Base-by-base conservation (phyloP, 2,797 vertebrate genomes). In the Microctenopoma lineatum region DNA sequence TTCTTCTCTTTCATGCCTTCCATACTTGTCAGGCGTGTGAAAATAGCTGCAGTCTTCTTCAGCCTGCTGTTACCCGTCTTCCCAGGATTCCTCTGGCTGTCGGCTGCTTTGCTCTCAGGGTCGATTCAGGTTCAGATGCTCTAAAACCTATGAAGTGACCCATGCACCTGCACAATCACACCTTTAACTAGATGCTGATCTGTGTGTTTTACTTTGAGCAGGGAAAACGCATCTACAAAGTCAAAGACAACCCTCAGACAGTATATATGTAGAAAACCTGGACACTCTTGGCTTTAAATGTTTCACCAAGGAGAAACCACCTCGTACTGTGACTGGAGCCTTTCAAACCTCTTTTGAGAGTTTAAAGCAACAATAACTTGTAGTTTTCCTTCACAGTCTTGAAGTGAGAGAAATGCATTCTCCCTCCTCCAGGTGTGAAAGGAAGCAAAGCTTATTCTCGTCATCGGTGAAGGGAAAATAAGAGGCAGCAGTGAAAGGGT, bases 401-500 rank as follows among this genome's bases (percentile, higher is more conserved):
- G 27, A 21, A 42, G 14, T 25, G n/a, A 41, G 0, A 36, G 7
- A 44, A 44, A n/a, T 11, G 26, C 44, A 18, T 2, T 18, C 11
- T 5, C 15, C 4, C 8, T 27, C 26, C 7, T 32, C 48, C 57
- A 60, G 59, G 68, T 75, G 55, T 63, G 53, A 70, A 13, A 34
- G 36, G 29, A 70, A 58, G 56, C 18, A 45, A 42, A 64, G 14
- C 11, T 56, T 44, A 13, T 14, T 36, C 29, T 46, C 15, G 3
- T 57, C 65, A 21, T 59, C n/a, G 53, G 13, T 14, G 53, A 38
- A 59, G 32, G 13, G 32, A 38, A 57, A 54, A 63, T 25, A 53
- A 62, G 41, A 63, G 38, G 62, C 53, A 52, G 50, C 77, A 73
- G 52, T 54, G 12, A 67, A 66, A 73, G 32, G 48, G 53, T 48